Evolutionary conservation across 1,140 invertebrate genomes (phyloP).

Genomic region (Trichonephila clavipes): DNA sequence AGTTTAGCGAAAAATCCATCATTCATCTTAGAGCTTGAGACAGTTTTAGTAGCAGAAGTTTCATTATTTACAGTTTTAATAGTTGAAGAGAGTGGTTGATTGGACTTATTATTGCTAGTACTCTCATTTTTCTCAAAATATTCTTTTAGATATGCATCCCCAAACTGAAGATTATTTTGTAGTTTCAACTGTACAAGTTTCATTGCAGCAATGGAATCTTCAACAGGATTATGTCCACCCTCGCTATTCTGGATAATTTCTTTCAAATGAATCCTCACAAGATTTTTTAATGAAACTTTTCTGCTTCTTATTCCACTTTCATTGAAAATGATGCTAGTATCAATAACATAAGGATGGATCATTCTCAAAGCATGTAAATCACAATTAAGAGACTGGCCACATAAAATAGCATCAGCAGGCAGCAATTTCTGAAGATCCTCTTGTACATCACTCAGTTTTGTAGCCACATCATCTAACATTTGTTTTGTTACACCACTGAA

Average conservation of each 20-base stretch:
- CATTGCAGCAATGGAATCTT: constrained; percentile 92
- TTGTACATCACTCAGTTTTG: constrained; percentile 90
- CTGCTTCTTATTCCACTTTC: constrained; percentile 86
- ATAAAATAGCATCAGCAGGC: constrained; percentile 93
- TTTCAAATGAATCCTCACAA: constrained; percentile 88
- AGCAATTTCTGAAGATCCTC: constrained; percentile 86
- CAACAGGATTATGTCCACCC: constrained; percentile 90
- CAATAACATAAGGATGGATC: constrained; percentile 97
- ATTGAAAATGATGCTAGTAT: constrained; percentile 96
- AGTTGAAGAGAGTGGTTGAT: not conserved
- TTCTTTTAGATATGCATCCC: constrained; percentile 73
- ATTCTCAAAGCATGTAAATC: constrained; percentile 94
- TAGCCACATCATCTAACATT: constrained; percentile 88
- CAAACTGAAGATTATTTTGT: constrained; percentile 83
- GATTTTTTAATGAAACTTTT: constrained; percentile 90
- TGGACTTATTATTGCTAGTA: not conserved
- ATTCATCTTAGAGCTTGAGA: not conserved
- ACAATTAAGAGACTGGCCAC: constrained; percentile 94
- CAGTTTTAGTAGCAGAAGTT: not conserved
- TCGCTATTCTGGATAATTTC: constrained; percentile 87
- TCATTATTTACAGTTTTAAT: not conserved
- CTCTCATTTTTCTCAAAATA: not conserved
- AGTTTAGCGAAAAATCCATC: constrained; percentile 32
- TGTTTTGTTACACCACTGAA: constrained; percentile 88
- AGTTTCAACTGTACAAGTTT: constrained; percentile 93